phyloP scores from a whole-genome alignment of 2,797 vertebrate species.

The Xenopus petersii region DNA sequence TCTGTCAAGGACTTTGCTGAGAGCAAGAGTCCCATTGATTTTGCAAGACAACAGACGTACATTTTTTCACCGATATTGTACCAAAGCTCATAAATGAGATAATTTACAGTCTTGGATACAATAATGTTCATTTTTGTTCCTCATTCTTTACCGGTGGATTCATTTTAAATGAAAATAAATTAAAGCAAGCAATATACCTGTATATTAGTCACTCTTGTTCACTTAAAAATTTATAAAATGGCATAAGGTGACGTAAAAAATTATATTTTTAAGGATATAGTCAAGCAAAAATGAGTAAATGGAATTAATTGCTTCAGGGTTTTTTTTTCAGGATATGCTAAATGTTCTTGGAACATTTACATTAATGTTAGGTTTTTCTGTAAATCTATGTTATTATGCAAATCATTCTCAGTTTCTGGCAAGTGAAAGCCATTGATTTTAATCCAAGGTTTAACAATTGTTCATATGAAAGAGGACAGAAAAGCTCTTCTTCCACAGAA shows the following conservation, averaged over 20 bases:
- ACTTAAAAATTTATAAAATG: not conserved
- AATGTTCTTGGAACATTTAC: slow-evolving; percentile 30
- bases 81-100: no score
- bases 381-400: slow-evolving; percentile 25
- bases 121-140: no score
- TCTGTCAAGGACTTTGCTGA: no score
- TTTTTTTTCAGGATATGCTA: slow-evolving; percentile 1
- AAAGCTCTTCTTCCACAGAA: slow-evolving; percentile 3
- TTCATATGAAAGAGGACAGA: slow-evolving; percentile 24
- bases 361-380: slow-evolving; percentile 13
- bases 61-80: no score
- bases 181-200: no score
- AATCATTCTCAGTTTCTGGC: slow-evolving; percentile 18
- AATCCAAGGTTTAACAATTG: slow-evolving; percentile 30
- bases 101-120: no score
- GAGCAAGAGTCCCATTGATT: no score
- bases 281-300: not conserved
- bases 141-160: no score
- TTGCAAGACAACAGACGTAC: no score
- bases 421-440: slow-evolving; percentile 35
- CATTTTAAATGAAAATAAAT: no score
- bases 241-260: not conserved
- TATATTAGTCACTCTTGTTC: not conserved
- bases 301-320: not conserved
- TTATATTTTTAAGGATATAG: not conserved